These are phyloP conservation scores for Drosophila pseudoananassae DNA, from an alignment of 1,140 invertebrate species.

Conservation along the genomic window DNA sequence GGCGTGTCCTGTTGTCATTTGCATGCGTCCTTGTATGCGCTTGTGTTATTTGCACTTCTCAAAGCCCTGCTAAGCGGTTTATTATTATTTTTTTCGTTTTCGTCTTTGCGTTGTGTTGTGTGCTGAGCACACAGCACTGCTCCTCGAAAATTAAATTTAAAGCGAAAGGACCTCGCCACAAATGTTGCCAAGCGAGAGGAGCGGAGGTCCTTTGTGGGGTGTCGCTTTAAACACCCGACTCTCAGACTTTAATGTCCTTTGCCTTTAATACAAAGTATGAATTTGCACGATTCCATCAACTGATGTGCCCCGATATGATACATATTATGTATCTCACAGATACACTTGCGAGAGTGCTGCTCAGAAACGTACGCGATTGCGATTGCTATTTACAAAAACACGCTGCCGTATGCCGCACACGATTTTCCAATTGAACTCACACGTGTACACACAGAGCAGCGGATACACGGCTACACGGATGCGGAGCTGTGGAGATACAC, in stretches of 20 bases:
- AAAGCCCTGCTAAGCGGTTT: slow-evolving; percentile 80
- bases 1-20: slow-evolving; percentile 68
- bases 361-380: slow-evolving; percentile 47
- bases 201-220: too few relatives aligned
- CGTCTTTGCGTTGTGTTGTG: slow-evolving; percentile 2
- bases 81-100: slow-evolving; percentile 61
- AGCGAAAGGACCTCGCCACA: slow-evolving; percentile 4
- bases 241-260: neutral
- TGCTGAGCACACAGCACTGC: slow-evolving; percentile 60
- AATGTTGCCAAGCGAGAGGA: too few relatives aligned
- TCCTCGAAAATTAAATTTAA: slow-evolving; percentile 53
- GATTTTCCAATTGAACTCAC: slow-evolving; percentile 84
- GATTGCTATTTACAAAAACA: slow-evolving; percentile 67
- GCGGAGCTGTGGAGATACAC: neutral
- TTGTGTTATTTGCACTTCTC: slow-evolving; percentile 76
- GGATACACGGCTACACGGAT: slow-evolving; percentile 13
- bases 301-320: slow-evolving; percentile 33
- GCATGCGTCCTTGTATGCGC: slow-evolving; percentile 65
- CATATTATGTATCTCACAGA: slow-evolving; percentile 35
- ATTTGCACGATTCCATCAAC: slow-evolving; percentile 44
- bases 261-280: slow-evolving; percentile 50
- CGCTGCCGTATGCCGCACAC: slow-evolving; percentile 77
- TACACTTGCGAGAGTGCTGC: slow-evolving; percentile 48
- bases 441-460: slow-evolving; percentile 59
- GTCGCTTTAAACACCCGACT: slow-evolving; percentile 12